Evolutionary conservation across 2,888 invertebrate genomes (phyloP).

Genomic region (Esperia sulphurella): DNA sequence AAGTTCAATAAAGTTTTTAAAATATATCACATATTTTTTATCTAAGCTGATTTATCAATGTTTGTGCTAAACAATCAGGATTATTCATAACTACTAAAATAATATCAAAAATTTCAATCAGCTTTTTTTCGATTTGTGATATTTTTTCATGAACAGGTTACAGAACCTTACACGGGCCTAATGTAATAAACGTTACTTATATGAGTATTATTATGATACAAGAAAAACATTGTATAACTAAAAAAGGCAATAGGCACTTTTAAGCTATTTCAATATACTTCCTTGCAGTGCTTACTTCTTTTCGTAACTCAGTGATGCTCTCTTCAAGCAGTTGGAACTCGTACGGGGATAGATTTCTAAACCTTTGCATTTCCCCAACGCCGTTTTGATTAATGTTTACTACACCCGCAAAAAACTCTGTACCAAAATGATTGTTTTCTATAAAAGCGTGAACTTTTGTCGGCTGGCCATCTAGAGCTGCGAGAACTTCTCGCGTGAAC

Average conservation of each 20-base stretch:
- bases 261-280: slow-evolving; percentile 44
- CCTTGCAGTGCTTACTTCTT: slow-evolving; percentile 45
- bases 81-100: too few relatives aligned
- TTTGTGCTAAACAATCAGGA: too few relatives aligned
- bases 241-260: slow-evolving; percentile 2
- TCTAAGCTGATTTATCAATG: too few relatives aligned
- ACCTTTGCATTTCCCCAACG: slow-evolving; percentile 44
- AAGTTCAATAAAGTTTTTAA: too few relatives aligned
- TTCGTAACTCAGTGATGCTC: slow-evolving; percentile 42
- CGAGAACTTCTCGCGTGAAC: slow-evolving; percentile 78
- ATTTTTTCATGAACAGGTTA: neutral
- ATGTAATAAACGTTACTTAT: too few relatives aligned
- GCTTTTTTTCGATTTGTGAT: neutral
- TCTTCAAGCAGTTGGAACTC: slow-evolving; percentile 49
- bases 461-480: slow-evolving; percentile 53
- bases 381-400: slow-evolving; percentile 43
- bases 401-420: slow-evolving; percentile 49
- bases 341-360: slow-evolving; percentile 34
- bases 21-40: too few relatives aligned
- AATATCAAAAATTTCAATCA: too few relatives aligned
- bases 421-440: slow-evolving; percentile 63
- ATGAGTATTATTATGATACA: too few relatives aligned
- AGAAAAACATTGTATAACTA: too few relatives aligned
- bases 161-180: too few relatives aligned
- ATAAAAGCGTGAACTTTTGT: slow-evolving; percentile 43